These are phyloP conservation scores for Anaspis maculata DNA, from an alignment of 2,888 invertebrate genomes.

Conservation along the genomic window DNA sequence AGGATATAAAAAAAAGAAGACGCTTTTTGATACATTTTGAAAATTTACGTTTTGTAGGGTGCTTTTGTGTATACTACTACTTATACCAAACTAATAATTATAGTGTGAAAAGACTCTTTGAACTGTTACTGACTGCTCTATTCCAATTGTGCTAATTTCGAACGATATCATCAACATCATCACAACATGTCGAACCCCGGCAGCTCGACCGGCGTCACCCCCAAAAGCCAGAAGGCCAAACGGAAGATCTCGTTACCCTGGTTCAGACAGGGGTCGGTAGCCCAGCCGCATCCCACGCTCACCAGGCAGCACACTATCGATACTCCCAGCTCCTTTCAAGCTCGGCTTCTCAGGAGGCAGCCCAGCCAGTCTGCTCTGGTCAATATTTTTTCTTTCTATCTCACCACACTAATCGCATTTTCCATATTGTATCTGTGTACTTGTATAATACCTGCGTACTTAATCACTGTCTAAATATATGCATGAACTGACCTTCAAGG, in stretches of 20 bases:
- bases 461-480: too few species aligned
- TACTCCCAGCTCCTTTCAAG: constrained; percentile 78
- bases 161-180: too few species aligned
- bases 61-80: too few species aligned
- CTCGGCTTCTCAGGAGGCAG: constrained; percentile 61
- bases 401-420: too few species aligned
- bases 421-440: too few species aligned
- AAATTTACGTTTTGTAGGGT: constrained; percentile 11
- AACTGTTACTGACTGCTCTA: too few species aligned
- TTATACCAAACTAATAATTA: too few species aligned
- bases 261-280: constrained; percentile 77
- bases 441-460: too few species aligned
- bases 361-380: constrained; percentile 51
- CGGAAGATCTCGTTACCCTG: constrained; percentile 85
- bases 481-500: too few species aligned
- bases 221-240: constrained; percentile 57
- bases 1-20: too few species aligned
- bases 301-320: constrained; percentile 86
- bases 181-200: constrained; percentile 19
- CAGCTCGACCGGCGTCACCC: constrained; percentile 28
- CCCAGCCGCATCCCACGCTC: constrained; percentile 63
- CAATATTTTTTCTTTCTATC: constrained; percentile 23
- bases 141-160: too few species aligned
- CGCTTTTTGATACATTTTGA: constrained; percentile 15
- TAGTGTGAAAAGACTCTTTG: constrained; percentile 1